Base-by-base conservation (phyloP, 2,797 vertebrate species). In the Alectoris magna region DNA sequence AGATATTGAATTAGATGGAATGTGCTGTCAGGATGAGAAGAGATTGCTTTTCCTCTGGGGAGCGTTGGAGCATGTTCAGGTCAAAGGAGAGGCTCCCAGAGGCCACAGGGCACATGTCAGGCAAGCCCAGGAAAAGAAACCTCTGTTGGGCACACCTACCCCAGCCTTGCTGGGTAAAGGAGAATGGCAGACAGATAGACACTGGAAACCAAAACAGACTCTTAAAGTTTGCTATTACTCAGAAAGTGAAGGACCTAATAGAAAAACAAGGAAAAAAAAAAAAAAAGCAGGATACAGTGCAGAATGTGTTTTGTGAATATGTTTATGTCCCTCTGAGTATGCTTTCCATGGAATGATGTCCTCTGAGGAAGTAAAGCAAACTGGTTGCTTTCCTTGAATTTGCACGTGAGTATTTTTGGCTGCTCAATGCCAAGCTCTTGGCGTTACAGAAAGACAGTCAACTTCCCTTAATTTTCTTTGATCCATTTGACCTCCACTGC, bases 81-180 rank as follows among this genome's bases (percentile, higher is more conserved):
- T 43, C 27, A n/a, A 1, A 71, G 41, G 39, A 74, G 62, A 31
- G 26, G 24, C 27, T 79, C 34, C 71, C 34, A n/a, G 34, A 44
- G 21, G 19, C 59, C 9, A 6, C 18, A 53, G 58, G 43, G 15
- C 1, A 0, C 34, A 17, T n/a, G 10, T 51, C 36, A 49, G 34
- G 59, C 17, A 68, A 85, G 48, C 2, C 12, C 38, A 36, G 48
- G 34, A 58, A 31, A 71, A 19, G 29, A 62, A 67, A 34, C 24
- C 24, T 62, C 36, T 62, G 24, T 67, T 67, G 34, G 21, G 21
- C 27, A 76, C 44, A 23, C 43, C 0, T 13, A 26, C 64, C 3
- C 12, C 14, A 67, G 31, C 12, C 16, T 53, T 68, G 5, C 29
- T 46, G 26, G 21, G 62, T 63, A 29, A 62, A 81, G 31, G 46